Base-by-base conservation (phyloP, 2,888 invertebrate genomes). In the Luffia ferchaultella region DNA sequence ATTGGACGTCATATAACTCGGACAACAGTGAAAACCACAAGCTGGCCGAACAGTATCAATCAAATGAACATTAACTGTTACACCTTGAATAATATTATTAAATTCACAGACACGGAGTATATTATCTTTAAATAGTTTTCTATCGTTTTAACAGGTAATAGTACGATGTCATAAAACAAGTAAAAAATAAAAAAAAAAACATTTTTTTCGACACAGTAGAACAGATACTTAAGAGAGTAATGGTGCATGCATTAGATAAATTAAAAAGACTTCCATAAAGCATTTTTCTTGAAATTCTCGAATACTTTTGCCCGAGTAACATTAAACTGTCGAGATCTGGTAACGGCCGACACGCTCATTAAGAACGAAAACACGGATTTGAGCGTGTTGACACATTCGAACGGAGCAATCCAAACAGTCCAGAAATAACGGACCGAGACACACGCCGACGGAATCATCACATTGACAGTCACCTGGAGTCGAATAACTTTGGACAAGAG, bases 1-100 rank as follows among this genome's bases (percentile, higher is more conserved):
- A 52, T 53, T 59, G 55, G 59, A 56, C 72, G 71, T 72, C 76
- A 68, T 71, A 73, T 73, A 70, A 58, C 65, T 61, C 60, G 30
- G 30, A 30, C 30, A 3, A 12, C 30, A 12, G 30, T 30, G 30
- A 68, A 68, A 69, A 71, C 70, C 68, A 63, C 70, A 66, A 68
- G 64, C 61, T 58, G 60, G 59, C 60, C 30, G 30, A 30, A 12
- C 5, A 7, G 5, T 12, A 30, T 30, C 30, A 30, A 30, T 30
- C 30, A 30, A 30, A 30, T 30, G 30, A 7, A 30, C 30, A 30
- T 30, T 30, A 30, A 30, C 3, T 30, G 30, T 12, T 30, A 30
- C 30, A 30, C 30, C 30, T 30, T 30, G 3, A 30, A 7, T 30
- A 30, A 30, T 30, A 12, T n/a, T n/a, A n/a, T n/a, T n/a, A n/a